Evolutionary conservation across 1,140 invertebrate species (phyloP).

Genomic region (Drosophila nigrodunni): DNA sequence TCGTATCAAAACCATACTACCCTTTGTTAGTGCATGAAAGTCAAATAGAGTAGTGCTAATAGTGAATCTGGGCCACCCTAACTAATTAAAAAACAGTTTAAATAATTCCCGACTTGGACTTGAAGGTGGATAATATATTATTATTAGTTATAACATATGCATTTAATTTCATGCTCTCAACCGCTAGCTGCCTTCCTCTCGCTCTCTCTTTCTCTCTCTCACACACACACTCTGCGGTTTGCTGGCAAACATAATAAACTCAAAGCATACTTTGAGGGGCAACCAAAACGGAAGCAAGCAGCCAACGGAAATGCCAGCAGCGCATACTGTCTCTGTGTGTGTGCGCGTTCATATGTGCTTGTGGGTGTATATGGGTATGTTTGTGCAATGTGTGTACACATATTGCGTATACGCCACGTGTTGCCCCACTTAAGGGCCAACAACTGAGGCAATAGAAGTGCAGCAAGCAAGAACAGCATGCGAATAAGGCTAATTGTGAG

Average conservation of each 20-base stretch:
- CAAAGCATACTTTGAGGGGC: slow-evolving; percentile 43
- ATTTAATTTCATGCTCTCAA: neutral
- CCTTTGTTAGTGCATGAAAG: neutral
- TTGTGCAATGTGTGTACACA: neutral
- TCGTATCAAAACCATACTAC: too few species aligned
- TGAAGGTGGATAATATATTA: neutral
- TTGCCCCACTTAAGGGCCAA: slow-evolving; percentile 23
- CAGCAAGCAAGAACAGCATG: slow-evolving; percentile 17
- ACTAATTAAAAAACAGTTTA: neutral
- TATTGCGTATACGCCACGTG: slow-evolving; percentile 19
- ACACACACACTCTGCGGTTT: neutral
- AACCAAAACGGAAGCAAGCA: slow-evolving; percentile 24
- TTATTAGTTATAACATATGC: slow-evolving; percentile 8
- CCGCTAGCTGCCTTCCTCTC: neutral
- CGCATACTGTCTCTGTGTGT: slow-evolving; percentile 11
- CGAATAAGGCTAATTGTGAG: slow-evolving; percentile 19
- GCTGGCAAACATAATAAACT: slow-evolving; percentile 18
- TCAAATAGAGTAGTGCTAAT: neutral
- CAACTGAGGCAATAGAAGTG: slow-evolving; percentile 28
- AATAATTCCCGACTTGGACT: slow-evolving; percentile 3
- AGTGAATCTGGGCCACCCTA: neutral
- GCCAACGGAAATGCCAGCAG: slow-evolving; percentile 24
- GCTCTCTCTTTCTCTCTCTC: neutral
- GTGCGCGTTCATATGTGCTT: neutral
- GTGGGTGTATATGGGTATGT: slow-evolving; percentile 4